Evolutionary conservation across 2,888 invertebrate species (phyloP), one percentile per base, ranked within the genome.

Genomic region (Diarsia brunnea): DNA sequence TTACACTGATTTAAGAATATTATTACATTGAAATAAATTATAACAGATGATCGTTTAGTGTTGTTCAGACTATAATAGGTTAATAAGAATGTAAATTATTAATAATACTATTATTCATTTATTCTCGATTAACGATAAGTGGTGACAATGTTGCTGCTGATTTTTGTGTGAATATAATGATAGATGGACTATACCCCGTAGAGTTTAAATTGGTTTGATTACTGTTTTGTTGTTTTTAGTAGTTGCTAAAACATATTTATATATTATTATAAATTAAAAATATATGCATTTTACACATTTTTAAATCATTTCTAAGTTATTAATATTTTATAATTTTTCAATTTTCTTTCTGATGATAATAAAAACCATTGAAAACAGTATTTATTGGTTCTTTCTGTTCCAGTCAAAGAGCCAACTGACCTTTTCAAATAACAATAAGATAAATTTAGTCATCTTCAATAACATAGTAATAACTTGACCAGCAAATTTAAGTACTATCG

Each of bases 1-100:
- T 88, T 73, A 81, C 71, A 71, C 73, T 84, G 85, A 90, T 90
- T 91, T 89, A 90, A 82, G 81, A 75, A 86, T 78, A 61, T n/a
- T 78, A 68, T 55, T 24, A 81, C 64, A 73, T 63, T 83, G 86
- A 78, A 86, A 85, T 87, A 81, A 79, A 77, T 87, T 86, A 89
- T 86, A 82, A 85, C 84, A 81, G 75, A 78, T 69, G 73, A 84
- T 74, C 64, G 69, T 75, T 88, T 87, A 88, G 78, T 78, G 76
- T 70, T 75, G 72, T 84, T 84, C 74, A 63, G 68, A 82, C 79
- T 87, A 85, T 88, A 82, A 86, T 76, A 73, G 72, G 63, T 72
- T 79, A 84, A 75, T 88, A 80, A 81, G 82, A 79, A 80, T 84
- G 74, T 81, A 76, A 68, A 74, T 74, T 70, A 78, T 64, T 78